Evolutionary conservation across 2,888 invertebrate species (phyloP), one percentile per base, ranked within the genome.

Genomic region (Xestia c-nigrum): DNA sequence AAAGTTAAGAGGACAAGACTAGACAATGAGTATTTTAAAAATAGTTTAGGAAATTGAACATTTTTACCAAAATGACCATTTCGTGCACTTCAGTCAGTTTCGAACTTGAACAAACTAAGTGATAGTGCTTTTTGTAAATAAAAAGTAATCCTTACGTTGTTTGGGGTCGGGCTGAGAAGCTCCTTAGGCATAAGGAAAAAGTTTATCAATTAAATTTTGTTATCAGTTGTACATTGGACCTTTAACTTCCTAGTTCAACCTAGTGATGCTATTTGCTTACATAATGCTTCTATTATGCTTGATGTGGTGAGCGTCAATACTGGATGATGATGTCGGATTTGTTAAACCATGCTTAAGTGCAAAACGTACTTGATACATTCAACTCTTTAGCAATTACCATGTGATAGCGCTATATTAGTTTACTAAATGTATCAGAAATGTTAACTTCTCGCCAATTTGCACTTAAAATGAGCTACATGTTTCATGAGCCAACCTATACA

Each of bases 181-280:
- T 95, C 95, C 95, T 95, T 94, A 89, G 86, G 90, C 89, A 89
- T 87, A 90, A 87, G 88, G 88, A 91, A 92, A 87, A 92, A 91
- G 85, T 80, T 57, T 57, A 85, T 84, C 81, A 84, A 90, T 91
- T 88, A 89, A 89, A 86, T 87, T 86, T 83, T 82, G 83, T 84
- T 79, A 67, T 52, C 65, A 84, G 71, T 91, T 94, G 94, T 93
- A 95, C 92, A 94, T 95, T 96, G 95, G 96, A 96, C 96, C 96
- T 94, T 94, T 90, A n/a, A 72, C 0, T 76, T 78, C 81, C 65
- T 84, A 74, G 12, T 63, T 69, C 67, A 73, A 67, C 80, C 72
- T 72, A 70, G n/a, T 66, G 65, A 52, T 69, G 40, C 74, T 82
- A 85, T 65, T 64, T 65, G 66, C 65, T 67, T 83, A 78, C 65